These are phyloP conservation scores for Caenorhabditis brenneri DNA, from an alignment of 1,140 invertebrate species.

Conservation along the genomic window DNA sequence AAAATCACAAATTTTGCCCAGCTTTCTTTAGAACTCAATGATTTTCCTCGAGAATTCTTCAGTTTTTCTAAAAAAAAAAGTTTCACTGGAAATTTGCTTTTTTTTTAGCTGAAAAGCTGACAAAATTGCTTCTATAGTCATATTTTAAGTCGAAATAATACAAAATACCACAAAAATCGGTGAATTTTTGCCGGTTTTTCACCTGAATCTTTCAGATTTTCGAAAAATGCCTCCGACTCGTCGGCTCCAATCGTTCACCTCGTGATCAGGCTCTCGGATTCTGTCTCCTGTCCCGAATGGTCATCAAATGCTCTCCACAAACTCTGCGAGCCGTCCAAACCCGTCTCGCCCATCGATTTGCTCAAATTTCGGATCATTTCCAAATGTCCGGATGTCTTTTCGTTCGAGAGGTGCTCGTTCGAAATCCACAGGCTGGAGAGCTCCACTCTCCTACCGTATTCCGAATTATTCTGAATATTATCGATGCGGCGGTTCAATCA, in stretches of 20 bases:
- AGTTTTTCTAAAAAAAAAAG: no score
- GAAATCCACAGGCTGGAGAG: constrained; percentile 43
- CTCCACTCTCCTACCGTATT: neutral
- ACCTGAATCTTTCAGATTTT: constrained; percentile 5
- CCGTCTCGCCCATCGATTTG: constrained; percentile 47
- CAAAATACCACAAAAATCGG: no score
- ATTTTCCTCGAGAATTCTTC: no score
- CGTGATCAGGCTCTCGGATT: neutral
- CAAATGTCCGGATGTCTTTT: constrained; percentile 28
- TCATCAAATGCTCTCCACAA: constrained; percentile 31
- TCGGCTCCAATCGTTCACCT: neutral
- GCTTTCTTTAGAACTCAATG: no score
- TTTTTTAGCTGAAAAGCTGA: no score
- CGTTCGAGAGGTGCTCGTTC: constrained; percentile 18
- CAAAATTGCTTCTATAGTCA: no score
- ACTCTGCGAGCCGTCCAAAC: constrained; percentile 34
- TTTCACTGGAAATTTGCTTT: neutral
- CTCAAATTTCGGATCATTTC: constrained; percentile 8
- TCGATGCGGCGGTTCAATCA: constrained; percentile 6
- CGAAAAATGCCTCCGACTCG: neutral
- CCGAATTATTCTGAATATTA: neutral
- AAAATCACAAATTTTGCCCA: no score
- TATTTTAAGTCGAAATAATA: no score
- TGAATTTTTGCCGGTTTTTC: no score
- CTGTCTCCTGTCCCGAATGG: neutral